phyloP scores from a whole-genome alignment of 2,797 vertebrate species.

The Chanos chanos region DNA sequence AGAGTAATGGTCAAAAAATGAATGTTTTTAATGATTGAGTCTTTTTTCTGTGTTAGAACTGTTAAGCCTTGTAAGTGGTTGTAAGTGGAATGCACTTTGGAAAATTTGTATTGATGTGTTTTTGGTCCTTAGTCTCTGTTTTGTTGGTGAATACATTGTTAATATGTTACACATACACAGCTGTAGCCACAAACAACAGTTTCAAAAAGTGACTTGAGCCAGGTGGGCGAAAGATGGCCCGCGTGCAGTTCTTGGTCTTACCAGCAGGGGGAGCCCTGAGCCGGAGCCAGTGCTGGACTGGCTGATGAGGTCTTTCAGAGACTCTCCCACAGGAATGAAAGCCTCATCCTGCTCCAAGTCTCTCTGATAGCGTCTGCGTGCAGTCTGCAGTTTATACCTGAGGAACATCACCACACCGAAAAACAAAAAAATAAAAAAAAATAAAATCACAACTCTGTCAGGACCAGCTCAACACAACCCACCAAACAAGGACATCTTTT shows the following conservation, averaged over 20 bases:
- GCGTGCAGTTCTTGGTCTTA: constrained; percentile 49
- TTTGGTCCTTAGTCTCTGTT: too few relatives aligned
- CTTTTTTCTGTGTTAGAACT: not conserved
- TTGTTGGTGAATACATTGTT: too few relatives aligned
- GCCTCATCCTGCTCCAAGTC: constrained; percentile 90
- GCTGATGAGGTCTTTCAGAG: constrained; percentile 92
- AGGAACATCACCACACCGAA: constrained; percentile 23
- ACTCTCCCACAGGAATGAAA: constrained; percentile 91
- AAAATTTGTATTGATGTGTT: too few relatives aligned
- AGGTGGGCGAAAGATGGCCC: not conserved
- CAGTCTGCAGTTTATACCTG: constrained; percentile 86
- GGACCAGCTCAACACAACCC: not conserved
- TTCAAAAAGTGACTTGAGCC: too few relatives aligned
- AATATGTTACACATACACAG: too few relatives aligned
- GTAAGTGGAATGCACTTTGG: too few relatives aligned
- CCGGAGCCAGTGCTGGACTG: constrained; percentile 96
- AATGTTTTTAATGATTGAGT: not conserved
- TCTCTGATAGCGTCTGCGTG: constrained; percentile 84
- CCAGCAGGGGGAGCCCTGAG: constrained; percentile 92
- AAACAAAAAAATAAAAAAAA: not conserved
- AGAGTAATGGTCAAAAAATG: too few relatives aligned
- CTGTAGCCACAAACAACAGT: too few relatives aligned
- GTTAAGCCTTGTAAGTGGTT: too few relatives aligned
- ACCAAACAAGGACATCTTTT: not conserved
- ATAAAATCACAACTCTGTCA: not conserved